Evolutionary conservation across 2,113 vertebrate genomes (phyloP), one percentile per base, ranked within the genome.

Genomic region (Axis porcinus): DNA sequence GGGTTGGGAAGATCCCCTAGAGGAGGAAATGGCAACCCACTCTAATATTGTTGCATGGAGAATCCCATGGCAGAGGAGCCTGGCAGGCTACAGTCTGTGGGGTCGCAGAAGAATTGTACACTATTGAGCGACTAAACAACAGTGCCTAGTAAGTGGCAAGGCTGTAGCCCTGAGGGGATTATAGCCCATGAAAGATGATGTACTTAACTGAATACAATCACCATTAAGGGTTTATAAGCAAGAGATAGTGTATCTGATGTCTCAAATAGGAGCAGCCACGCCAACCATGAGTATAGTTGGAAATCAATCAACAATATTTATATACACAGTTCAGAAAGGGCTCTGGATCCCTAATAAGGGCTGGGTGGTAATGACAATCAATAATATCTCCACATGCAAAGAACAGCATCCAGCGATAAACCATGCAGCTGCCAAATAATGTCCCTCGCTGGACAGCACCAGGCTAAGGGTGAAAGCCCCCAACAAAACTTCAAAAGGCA

Each of bases 281-380:
- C 30, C 84, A 91, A 60, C 30, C 47, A 87, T 88, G 84, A 76
- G 17, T 84, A n/a, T 81, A 67, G 58, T 40, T 96, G 55, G 62
- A 97, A 91, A 96, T 94, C 55, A 47, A 91, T 93, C 64, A 93
- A 52, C 2, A 60, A 62, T 76, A 83, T 89, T 91, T 97, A 81
- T 74, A 54, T 2, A 47, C 11, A 55, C n/a, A 60, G 54, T 95
- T 90, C 54, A 83, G 62, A 97, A 89, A 54, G 50, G 28, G 52
- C 28, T 62, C 40, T 52, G 45, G 9, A 25, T 96, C 15, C 92
- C 93, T 89, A 89, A 58, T 17, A 96, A 45, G 62, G 25, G 43
- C 57, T 27, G n/a, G 28, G 40, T 54, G 62, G 27, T 67, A 78
- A 55, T 45, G 28, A n/a, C 27, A 81, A 86, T 89, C 86, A 86